Conservation (phyloP, 2,888 invertebrate species). For the Troides oblongomaculatus region DNA sequence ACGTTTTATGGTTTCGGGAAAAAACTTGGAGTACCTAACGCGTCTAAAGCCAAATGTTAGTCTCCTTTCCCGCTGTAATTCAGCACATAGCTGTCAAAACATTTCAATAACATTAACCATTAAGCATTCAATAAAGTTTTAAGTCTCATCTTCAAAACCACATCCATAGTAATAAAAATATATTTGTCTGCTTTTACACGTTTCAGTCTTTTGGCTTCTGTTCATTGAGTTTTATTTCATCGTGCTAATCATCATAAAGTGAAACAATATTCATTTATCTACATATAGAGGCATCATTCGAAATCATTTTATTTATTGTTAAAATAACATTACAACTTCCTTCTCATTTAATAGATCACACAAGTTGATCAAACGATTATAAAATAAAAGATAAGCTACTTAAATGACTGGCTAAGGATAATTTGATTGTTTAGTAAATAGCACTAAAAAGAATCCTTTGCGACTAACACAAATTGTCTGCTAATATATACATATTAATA, state of each 20-base stretch:
- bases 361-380: no score
- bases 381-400: no score
- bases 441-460: no score
- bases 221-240: not conserved
- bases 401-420: no score
- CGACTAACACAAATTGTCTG: no score
- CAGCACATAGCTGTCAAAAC: constrained; percentile 8
- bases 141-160: constrained; percentile 22
- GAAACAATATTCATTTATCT: no score
- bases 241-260: not conserved
- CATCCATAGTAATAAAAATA: constrained; percentile 22
- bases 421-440: no score
- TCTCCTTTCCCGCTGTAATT: constrained; percentile 8
- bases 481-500: no score
- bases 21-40: constrained; percentile 1
- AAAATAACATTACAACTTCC: no score
- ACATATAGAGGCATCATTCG: no score
- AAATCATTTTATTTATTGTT: no score
- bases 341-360: no score
- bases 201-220: constrained; percentile 4
- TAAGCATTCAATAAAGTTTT: constrained; percentile 18
- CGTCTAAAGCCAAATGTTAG: constrained; percentile 7
- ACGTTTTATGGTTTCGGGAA: constrained; percentile 9
- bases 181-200: constrained; percentile 20
- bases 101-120: constrained; percentile 25